phyloP scores from a whole-genome alignment of 2,113 vertebrate genomes.

The Capricornis sumatraensis region DNA sequence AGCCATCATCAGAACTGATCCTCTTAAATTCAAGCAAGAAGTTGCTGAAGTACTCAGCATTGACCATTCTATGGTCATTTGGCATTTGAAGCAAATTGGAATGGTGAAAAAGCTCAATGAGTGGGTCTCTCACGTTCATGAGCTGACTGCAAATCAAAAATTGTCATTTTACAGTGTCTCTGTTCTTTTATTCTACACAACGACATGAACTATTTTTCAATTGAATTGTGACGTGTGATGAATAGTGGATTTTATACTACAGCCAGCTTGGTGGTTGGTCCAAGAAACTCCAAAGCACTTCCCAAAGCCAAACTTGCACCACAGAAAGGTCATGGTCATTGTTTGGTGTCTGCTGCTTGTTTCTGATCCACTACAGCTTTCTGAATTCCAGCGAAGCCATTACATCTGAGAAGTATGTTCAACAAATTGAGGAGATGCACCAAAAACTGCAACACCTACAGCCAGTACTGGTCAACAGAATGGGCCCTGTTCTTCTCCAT shows the following conservation, averaged over 20 bases:
- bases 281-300: neutral
- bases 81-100: neutral
- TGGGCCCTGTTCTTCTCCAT: neutral
- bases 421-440: neutral
- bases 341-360: neutral
- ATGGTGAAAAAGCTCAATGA: neutral
- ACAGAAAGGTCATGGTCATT: neutral
- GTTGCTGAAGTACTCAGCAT: neutral
- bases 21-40: neutral
- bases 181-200: neutral
- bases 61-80: neutral
- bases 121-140: neutral
- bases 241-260: neutral
- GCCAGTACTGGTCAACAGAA: neutral
- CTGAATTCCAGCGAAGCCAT: neutral
- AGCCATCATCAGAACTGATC: neutral
- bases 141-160: neutral
- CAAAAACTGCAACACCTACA: neutral
- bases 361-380: neutral
- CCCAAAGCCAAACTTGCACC: neutral
- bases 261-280: neutral
- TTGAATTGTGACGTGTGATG: neutral
- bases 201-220: neutral
- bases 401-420: neutral
- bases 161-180: neutral